Conservation (phyloP, 2,113 vertebrate genomes). For the Tupaia chinensis region DNA sequence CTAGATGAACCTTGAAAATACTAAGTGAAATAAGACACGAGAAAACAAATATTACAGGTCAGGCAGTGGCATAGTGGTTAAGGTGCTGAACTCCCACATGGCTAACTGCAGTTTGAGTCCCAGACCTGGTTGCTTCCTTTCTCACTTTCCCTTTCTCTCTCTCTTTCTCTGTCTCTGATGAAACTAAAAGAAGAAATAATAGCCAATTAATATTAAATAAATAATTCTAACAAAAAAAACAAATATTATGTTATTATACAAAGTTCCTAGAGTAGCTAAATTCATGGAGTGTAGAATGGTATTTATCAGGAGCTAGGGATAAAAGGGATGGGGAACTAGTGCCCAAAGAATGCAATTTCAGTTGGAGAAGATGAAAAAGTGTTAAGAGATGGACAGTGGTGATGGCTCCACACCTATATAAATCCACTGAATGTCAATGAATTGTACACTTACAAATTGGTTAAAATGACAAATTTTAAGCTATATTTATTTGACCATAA, state of each 20-base stretch:
- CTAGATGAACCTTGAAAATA: not conserved
- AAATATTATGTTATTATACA: not conserved
- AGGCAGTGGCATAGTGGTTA: too few species aligned
- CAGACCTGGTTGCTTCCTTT: too few species aligned
- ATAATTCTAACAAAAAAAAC: not conserved
- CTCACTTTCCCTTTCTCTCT: too few species aligned
- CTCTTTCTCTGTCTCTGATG: too few species aligned
- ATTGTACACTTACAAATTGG: not conserved
- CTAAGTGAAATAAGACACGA: not conserved
- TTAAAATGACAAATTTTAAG: not conserved
- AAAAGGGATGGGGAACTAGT: not conserved
- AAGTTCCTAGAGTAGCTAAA: not conserved
- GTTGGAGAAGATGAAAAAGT: not conserved
- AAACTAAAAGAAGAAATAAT: too few species aligned
- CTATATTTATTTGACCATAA: not conserved
- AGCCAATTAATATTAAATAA: too few species aligned
- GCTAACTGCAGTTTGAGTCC: too few species aligned
- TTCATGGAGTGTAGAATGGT: not conserved
- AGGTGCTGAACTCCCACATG: too few species aligned
- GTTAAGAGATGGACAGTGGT: not conserved
- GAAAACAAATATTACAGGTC: not conserved
- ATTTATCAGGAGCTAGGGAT: not conserved
- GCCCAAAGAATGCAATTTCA: not conserved
- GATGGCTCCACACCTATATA: not conserved
- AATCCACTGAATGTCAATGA: not conserved